Percentiles rank a stretch among this genome's conserved stretches.
These are phyloP conservation scores for Holothuria leucospilota DNA, from an alignment of 53 echinoderm and acorn worm species.

Conservation along the genomic window DNA sequence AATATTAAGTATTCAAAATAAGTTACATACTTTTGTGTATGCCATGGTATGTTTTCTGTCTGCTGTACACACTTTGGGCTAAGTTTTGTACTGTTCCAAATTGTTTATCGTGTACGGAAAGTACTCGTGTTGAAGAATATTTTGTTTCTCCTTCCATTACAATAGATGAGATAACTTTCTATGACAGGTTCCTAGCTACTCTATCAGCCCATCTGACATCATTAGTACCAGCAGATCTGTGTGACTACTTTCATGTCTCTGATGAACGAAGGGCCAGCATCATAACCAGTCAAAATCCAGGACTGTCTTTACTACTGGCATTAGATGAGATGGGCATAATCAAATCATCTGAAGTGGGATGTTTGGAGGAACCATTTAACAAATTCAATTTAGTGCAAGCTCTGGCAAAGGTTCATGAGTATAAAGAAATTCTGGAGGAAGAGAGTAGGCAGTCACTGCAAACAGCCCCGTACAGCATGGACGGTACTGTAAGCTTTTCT, in stretches of 20 bases:
- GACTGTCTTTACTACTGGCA: background rate
- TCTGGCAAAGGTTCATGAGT: conserved; percentile 3
- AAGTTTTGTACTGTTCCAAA: too few species aligned
- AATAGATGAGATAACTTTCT: background rate
- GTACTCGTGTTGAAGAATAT: too few species aligned
- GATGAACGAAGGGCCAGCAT: background rate
- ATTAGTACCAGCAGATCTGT: background rate
- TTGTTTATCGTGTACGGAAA: too few species aligned
- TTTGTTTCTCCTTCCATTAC: too few species aligned
- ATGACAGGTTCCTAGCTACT: background rate
- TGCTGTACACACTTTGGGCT: too few species aligned
- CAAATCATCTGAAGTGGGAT: background rate
- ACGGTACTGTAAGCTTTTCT: too few species aligned
- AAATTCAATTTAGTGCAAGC: background rate
- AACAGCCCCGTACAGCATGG: too few species aligned
- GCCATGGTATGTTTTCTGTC: too few species aligned
- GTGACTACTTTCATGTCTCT: background rate
- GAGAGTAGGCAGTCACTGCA: too few species aligned
- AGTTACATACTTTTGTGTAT: too few species aligned
- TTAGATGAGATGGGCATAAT: conserved; percentile 21
- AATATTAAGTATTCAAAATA: too few species aligned
- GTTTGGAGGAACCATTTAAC: background rate
- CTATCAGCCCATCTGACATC: background rate
- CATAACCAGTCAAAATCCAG: conserved; percentile 18
- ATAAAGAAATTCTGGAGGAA: background rate